Percentiles rank a stretch among this genome's conserved stretches.
Conservation (phyloP, 2,888 invertebrate genomes). For the Cistogaster globosa region DNA sequence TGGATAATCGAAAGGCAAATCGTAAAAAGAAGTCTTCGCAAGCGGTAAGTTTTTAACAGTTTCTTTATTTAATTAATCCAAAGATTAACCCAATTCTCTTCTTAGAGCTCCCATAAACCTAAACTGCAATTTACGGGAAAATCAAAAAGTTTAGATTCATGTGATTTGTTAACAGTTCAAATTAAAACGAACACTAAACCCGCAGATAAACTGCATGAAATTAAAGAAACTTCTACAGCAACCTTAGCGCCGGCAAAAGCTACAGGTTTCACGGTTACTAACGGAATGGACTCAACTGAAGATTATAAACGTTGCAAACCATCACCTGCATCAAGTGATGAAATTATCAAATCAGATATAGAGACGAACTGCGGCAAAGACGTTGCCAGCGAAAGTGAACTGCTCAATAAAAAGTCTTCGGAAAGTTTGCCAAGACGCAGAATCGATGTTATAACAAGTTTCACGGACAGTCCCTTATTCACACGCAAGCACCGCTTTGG, state of each 20-base stretch:
- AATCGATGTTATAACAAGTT: slow-evolving; percentile 83
- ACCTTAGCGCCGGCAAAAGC: slow-evolving; percentile 76
- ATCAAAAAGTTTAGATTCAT: slow-evolving; percentile 93
- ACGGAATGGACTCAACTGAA: slow-evolving; percentile 77
- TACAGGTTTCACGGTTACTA: slow-evolving; percentile 78
- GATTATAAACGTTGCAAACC: slow-evolving; percentile 79
- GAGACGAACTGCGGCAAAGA: slow-evolving; percentile 36
- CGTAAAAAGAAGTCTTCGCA: slow-evolving; percentile 81
- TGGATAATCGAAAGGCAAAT: slow-evolving; percentile 86
- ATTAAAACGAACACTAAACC: slow-evolving; percentile 77
- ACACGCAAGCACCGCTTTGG: slow-evolving; percentile 83
- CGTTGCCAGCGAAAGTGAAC: slow-evolving; percentile 50
- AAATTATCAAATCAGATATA: slow-evolving; percentile 53
- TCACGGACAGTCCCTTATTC: slow-evolving; percentile 83
- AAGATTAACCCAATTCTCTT: neutral
- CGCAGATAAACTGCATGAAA: slow-evolving; percentile 80
- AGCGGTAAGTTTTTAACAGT: slow-evolving; percentile 73
- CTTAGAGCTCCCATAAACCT: slow-evolving; percentile 79
- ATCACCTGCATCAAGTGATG: slow-evolving; percentile 61
- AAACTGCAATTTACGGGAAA: slow-evolving; percentile 82
- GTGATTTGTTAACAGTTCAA: slow-evolving; percentile 86
- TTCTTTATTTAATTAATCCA: neutral
- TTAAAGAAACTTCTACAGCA: slow-evolving; percentile 76
- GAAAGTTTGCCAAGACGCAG: slow-evolving; percentile 78
- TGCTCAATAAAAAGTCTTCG: slow-evolving; percentile 40